Base-by-base conservation (phyloP, 1,140 invertebrate species). In the Tetraneura akinire region DNA sequence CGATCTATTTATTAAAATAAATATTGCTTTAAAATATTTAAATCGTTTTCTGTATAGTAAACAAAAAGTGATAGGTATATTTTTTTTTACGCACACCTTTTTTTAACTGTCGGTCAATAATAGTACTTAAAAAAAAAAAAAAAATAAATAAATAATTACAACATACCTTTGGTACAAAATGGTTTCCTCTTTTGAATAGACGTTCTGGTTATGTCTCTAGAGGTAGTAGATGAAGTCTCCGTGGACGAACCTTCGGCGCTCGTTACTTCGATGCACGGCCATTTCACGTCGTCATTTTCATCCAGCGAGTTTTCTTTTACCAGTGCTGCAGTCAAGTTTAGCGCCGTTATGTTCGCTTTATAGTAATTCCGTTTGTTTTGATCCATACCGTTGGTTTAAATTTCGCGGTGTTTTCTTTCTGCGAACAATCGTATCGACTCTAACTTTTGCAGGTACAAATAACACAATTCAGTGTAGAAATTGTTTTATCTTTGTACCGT, bases 331-430 rank as follows among this genome's bases (percentile, higher is more conserved):
- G 45, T 71, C 47, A 71, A 51, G 13, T 71, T 71, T 26, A 71
- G 16, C 1, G 68, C 68, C 9, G 47, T 21, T 26, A 71, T 49
- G 47, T 71, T 71, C 0, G 45, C 11, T 51, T 71, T 71, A 23
- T 71, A 71, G 18, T 71, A 71, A n/a, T 71, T 71, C 3, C 47
- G 68, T 14, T 71, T 23, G 3, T n/a, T 71, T 29, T 71, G 68
- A 29, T 71, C 47, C 68, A 71, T 71, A 8, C 23, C n/a, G 68
- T 42, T 18, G 16, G 14, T 70, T 8, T 0, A 14, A 14, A 14
- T 21, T 14, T 11, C 47, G 42, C 23, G n/a, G 18, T 0, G 0
- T 37, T 4, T 37, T 4, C 8, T 37, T 8, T 37, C 32, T 37
- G 14, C 18, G 2, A 64, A 64, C 32, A 8, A 37, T 3, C 32